phyloP scores from a whole-genome alignment of 2,113 vertebrate species.

The Anser cygnoides region DNA sequence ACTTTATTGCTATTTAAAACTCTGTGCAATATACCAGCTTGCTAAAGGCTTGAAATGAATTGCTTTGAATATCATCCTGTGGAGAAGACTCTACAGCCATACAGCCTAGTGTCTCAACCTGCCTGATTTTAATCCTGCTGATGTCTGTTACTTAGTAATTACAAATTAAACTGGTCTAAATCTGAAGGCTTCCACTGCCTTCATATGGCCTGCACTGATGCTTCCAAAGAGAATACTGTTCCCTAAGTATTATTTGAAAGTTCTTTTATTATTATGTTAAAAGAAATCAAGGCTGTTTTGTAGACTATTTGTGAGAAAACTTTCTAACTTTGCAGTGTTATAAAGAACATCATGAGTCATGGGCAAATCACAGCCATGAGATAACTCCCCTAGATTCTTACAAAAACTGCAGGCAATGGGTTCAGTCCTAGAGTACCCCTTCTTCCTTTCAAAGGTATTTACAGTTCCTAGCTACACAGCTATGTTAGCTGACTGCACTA shows the following conservation, averaged over 20 bases:
- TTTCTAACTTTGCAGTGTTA: not conserved
- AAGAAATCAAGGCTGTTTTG: not conserved
- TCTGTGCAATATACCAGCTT: not conserved
- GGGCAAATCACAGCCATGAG: not conserved
- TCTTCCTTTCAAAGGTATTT: not conserved
- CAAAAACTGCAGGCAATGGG: not conserved
- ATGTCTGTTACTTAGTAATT: slow-evolving; percentile 4
- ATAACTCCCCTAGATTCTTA: not conserved
- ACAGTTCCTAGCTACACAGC: not conserved
- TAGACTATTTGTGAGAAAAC: not conserved
- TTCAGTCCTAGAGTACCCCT: not conserved
- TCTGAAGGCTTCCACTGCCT: not conserved
- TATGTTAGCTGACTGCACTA: not conserved
- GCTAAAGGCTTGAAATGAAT: not conserved
- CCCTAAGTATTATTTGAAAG: not conserved
- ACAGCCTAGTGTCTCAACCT: not conserved
- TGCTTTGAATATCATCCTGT: not conserved
- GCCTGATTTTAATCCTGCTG: slow-evolving; percentile 6
- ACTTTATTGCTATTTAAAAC: not conserved
- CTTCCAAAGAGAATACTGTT: not conserved
- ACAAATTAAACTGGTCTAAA: not conserved
- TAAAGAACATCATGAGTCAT: not conserved
- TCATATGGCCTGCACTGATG: not conserved
- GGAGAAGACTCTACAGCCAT: not conserved
- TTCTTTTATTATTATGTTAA: not conserved